Conservation (phyloP, 2,797 vertebrate genomes). For the Centroberyx gerrardi region DNA sequence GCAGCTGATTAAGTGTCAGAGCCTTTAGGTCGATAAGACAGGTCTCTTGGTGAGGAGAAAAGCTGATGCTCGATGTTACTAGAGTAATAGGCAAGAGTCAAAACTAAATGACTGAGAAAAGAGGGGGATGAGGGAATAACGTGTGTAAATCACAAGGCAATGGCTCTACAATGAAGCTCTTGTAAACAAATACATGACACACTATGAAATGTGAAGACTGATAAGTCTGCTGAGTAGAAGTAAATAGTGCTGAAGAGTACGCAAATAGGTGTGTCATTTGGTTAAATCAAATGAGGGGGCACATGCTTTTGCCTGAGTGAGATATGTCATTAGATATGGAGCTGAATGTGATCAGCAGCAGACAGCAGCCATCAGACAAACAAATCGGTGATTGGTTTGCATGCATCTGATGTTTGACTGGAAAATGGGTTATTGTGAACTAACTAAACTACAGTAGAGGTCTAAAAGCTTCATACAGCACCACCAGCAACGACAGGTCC, state of each 20-base stretch:
- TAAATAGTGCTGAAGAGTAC: background rate
- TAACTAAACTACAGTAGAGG: background rate
- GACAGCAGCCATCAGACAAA: conserved; percentile 6
- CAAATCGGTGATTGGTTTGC: conserved; percentile 18
- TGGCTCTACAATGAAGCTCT: background rate
- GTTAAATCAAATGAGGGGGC: background rate
- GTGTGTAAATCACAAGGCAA: too few species aligned
- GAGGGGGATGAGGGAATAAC: too few species aligned
- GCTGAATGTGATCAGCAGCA: background rate
- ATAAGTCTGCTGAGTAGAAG: background rate
- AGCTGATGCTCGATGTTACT: background rate
- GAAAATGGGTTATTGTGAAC: background rate
- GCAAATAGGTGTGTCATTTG: background rate
- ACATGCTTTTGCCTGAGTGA: too few species aligned
- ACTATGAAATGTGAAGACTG: background rate
- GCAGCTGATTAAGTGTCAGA: background rate
- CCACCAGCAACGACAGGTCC: conserved; percentile 26
- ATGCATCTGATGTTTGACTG: conserved; percentile 3
- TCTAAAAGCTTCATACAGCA: background rate
- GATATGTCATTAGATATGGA: background rate
- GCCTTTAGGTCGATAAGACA: background rate
- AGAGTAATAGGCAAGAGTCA: background rate
- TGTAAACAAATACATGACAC: background rate
- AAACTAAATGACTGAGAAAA: too few species aligned
- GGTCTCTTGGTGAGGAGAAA: background rate